Conservation (phyloP, 2,888 invertebrate genomes). For the Timema podura region DNA sequence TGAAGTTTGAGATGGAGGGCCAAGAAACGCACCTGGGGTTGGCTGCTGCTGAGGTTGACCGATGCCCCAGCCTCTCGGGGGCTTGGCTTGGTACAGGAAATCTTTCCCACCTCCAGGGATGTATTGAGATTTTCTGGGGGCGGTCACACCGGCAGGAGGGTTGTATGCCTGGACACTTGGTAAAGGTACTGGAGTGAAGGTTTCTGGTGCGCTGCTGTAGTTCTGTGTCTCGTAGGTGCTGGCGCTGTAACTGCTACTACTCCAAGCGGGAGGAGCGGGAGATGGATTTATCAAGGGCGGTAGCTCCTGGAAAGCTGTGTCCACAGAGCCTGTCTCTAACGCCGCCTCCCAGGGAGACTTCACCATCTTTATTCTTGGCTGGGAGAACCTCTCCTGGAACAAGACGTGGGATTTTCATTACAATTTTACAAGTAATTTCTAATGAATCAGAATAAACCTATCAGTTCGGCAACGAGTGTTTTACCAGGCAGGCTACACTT, state of each 20-base stretch:
- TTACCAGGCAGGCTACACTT: too few relatives aligned
- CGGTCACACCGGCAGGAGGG: constrained; percentile 10
- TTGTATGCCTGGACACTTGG: not conserved
- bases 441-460: too few relatives aligned
- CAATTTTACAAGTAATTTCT: too few relatives aligned
- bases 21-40: constrained; percentile 1
- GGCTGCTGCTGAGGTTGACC: constrained; percentile 32
- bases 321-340: constrained; percentile 65
- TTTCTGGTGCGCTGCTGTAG: constrained; percentile 7
- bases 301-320: constrained; percentile 59
- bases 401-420: too few relatives aligned
- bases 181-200: constrained; percentile 9
- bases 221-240: constrained; percentile 7
- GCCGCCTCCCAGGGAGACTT: constrained; percentile 71
- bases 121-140: constrained; percentile 5
- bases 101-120: constrained; percentile 20
- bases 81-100: constrained; percentile 47
- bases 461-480: too few relatives aligned
- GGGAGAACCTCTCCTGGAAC: constrained; percentile 54
- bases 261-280: constrained; percentile 22
- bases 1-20: too few relatives aligned
- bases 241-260: constrained; percentile 33
- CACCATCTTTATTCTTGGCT: constrained; percentile 56
- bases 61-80: constrained; percentile 50
- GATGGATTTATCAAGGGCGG: constrained; percentile 27